Base-by-base conservation (phyloP, 2,113 vertebrate species). In the Theropithecus gelada region DNA sequence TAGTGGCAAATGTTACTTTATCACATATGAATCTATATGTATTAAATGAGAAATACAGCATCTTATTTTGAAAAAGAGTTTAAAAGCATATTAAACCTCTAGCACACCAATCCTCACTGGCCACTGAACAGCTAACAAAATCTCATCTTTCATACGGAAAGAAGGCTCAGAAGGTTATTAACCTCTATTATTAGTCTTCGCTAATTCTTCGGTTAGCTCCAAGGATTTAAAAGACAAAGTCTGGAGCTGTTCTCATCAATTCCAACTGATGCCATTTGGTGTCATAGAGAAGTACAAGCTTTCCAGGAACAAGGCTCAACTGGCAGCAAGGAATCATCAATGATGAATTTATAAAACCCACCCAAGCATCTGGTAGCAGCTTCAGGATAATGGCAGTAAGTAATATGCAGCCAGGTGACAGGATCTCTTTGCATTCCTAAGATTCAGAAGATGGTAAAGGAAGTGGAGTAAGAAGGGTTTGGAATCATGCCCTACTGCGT, bases 121-220 rank as follows among this genome's bases (percentile, higher is more conserved):
- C 16, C 79, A 30, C 32, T 90, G 48, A 91, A 30, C 59, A 88
- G 38, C 22, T 76, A 76, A 83, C 45, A 55, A 81, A 93, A 92
- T 72, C 8, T 96, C 78, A 93, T 84, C 25, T 93, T 96, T 86
- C 81, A 92, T 38, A 75, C 1, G 59, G 30, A 78, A 70, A 82
- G 50, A 93, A 7, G 45, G 32, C 14, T 89, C 86, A 80, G 30
- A 91, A 72, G 30, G 25, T 81, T 38, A 57, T 32, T 79, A 89
- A 27, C 57, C 64, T 61, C 40, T 66, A 13, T 64, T 55, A 40
- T 55, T 79, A 76, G 45, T 12, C 52, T 89, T 85, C 79, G 73
- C 13, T 78, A 90, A 87, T 48, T 80, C n/a, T 94, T 95, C 30
- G 48, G 18, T 55, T 48, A 78, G 43, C 66, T 43, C 23, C 61